phyloP scores from a whole-genome alignment of 2,888 invertebrate genomes.

The Holacanthella duospinosa region DNA sequence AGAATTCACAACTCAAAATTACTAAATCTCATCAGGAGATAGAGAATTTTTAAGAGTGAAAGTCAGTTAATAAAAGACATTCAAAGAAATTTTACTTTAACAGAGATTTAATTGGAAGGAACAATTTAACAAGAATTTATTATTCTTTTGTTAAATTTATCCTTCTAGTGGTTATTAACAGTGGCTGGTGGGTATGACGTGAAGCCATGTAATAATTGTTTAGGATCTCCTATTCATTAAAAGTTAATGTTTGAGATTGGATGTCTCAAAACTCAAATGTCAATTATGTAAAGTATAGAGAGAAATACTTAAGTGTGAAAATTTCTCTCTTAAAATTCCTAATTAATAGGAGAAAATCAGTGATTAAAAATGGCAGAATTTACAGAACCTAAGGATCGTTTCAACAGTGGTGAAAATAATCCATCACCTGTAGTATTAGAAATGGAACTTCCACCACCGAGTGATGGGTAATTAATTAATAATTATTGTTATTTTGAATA shows the following conservation, averaged over 20 bases:
- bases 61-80: too few relatives aligned
- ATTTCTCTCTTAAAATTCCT: too few relatives aligned
- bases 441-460: slow-evolving; percentile 2
- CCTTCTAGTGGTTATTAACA: background rate
- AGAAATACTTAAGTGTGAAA: too few relatives aligned
- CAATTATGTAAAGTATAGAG: too few relatives aligned
- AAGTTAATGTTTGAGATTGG: too few relatives aligned
- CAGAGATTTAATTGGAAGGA: too few relatives aligned
- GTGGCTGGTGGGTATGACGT: too few relatives aligned
- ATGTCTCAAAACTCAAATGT: background rate
- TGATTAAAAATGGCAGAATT: background rate
- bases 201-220: too few relatives aligned
- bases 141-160: too few relatives aligned
- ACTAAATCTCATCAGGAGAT: background rate
- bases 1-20: background rate
- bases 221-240: too few relatives aligned
- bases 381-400: background rate
- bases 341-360: background rate
- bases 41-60: background rate
- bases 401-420: background rate
- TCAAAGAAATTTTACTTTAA: too few relatives aligned
- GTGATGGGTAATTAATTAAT: background rate
- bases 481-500: background rate
- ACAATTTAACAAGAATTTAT: too few relatives aligned
- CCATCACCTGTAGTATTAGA: background rate